Percentiles rank a stretch among this genome's conserved stretches.
Conservation (phyloP, 2,888 invertebrate genomes). For the Synergus umbraculus region DNA sequence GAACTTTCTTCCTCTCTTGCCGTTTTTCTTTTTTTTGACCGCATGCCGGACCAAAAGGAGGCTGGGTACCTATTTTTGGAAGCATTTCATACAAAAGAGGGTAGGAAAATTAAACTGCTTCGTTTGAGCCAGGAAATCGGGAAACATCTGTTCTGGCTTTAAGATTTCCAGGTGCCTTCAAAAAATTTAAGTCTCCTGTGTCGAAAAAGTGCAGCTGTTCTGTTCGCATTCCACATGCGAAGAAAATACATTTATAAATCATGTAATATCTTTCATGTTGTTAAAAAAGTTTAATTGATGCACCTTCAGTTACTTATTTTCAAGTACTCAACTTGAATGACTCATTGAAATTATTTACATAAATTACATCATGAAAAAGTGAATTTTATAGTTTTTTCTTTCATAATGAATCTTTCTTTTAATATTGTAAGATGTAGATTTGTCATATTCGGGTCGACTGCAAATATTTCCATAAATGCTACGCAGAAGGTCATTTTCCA, state of each 20-base stretch:
- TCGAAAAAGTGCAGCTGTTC: background rate
- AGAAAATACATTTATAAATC: no score
- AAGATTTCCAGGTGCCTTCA: background rate
- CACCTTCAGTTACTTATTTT: background rate
- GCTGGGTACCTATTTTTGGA: background rate
- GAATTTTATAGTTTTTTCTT: background rate
- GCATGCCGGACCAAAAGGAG: background rate
- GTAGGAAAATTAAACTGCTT: background rate
- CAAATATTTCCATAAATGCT: conserved; percentile 24
- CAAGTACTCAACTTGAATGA: background rate
- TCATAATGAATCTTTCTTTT: background rate
- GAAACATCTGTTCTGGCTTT: background rate
- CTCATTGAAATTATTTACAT: background rate
- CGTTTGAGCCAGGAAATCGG: background rate
- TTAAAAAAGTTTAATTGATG: background rate
- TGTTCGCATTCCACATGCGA: background rate
- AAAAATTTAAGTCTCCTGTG: background rate
- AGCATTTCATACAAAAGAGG: background rate
- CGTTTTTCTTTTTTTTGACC: background rate
- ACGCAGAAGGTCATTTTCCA: conserved; percentile 23
- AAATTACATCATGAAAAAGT: background rate
- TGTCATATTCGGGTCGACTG: background rate
- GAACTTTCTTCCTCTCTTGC: conserved; percentile 3
- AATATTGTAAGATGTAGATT: background rate
- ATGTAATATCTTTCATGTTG: no score